Base-by-base conservation (phyloP, 1,140 invertebrate species). In the Adelges cooleyi region DNA sequence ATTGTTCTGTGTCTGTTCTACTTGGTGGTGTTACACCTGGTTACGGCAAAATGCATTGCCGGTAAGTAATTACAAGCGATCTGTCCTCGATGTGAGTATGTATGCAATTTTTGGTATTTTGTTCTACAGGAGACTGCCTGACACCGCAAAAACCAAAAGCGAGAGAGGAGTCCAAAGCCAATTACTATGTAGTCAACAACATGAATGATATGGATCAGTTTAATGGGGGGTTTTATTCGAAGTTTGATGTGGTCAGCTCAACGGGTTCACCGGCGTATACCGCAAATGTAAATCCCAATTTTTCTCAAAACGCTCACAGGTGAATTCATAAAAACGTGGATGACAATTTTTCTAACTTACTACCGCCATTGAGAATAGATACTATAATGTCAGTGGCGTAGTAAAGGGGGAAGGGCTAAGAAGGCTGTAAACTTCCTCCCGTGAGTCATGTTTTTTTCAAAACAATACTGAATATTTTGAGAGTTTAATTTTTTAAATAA, bases 1-100 rank as follows among this genome's bases (percentile, higher is more conserved):
- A 20, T 62, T 25, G 56, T 46, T 27, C n/a, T 33, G n/a, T n/a
- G 11, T 62, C 42, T 62, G 25, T 62, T 62, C 27, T n/a, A 25
- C 44, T 22, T 62, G 20, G 56, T 42, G 29, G 17, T 46, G 17
- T 20, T 48, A 42, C 56, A 48, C 10, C 3, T 17, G 40, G 25
- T 42, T 62, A 17, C 42, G 20, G 27, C 56, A 48, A 9, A 62
- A 62, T 46, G 56, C 25, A 48, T 46, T 20, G 13, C 27, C 6
- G 56, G 56, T 62, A 59, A 29, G 29, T 33, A 38, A 38, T 38
- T 8, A 38, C 36, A 13, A 38, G 6, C 13, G 6, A 38, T 13
- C 13, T 13, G 36, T 38, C 13, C 6, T 38, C 6, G 36, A 8
- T 38, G 36, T 38, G 36, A 8, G 36, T 38, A 13, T 38, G 36